phyloP scores from a whole-genome alignment of 2,113 vertebrate species.

The Smithornis capensis region DNA sequence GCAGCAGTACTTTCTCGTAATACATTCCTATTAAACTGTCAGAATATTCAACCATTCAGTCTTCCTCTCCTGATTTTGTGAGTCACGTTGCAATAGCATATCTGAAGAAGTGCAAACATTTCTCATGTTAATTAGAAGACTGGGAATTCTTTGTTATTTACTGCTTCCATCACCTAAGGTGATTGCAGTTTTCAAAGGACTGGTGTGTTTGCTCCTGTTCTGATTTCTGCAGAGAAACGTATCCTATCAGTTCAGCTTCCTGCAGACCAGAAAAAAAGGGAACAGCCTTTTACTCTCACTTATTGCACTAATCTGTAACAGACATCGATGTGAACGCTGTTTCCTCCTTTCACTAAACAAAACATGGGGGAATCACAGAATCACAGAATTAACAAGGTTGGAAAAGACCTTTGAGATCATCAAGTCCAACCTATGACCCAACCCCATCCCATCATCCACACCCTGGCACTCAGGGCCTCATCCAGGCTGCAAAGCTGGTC shows the following conservation, averaged over 20 bases:
- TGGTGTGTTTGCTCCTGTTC: neutral
- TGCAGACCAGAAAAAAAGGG: neutral
- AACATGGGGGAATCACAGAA: neutral
- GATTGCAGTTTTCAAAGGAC: neutral
- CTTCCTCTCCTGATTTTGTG: conserved; percentile 9
- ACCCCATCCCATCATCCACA: too few species aligned
- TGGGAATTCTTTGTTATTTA: conserved; percentile 56
- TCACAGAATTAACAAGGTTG: too few species aligned
- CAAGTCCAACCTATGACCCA: too few species aligned
- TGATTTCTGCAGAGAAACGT: neutral
- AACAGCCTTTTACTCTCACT: neutral
- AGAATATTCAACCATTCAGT: conserved; percentile 2
- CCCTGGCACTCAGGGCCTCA: too few species aligned
- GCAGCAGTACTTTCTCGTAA: conserved; percentile 12
- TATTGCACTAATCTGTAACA: neutral
- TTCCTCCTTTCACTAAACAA: neutral
- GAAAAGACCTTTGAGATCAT: too few species aligned
- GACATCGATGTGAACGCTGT: neutral
- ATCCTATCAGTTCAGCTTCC: neutral
- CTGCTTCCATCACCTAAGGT: conserved; percentile 6
- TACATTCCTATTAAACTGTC: conserved; percentile 51
- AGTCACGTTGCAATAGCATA: conserved; percentile 7
- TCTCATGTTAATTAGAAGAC: conserved; percentile 55
- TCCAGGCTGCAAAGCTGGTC: too few species aligned
- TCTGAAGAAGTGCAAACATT: conserved; percentile 22